These are phyloP conservation scores for Zaprionus lachaisei DNA, from an alignment of 1,140 invertebrate genomes.

Conservation along the genomic window DNA sequence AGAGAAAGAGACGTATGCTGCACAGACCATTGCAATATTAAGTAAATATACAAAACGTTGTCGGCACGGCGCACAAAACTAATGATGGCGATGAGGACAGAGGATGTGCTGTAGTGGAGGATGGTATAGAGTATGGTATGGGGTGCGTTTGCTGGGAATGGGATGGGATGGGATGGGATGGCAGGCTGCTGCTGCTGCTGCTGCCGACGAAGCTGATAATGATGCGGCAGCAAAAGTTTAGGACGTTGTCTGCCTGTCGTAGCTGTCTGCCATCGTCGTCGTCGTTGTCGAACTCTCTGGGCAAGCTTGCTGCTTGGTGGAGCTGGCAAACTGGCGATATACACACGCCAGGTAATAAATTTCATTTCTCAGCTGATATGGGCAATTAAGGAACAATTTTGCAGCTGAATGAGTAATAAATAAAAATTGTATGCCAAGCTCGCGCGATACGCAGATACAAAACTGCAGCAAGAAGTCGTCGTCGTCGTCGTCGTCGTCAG, in stretches of 20 bases:
- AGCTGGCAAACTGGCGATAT: constrained; percentile 64
- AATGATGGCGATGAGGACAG: constrained; percentile 72
- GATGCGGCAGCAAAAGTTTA: constrained; percentile 73
- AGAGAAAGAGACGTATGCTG: not conserved
- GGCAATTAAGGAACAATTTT: constrained; percentile 84
- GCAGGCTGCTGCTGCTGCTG: constrained; percentile 19
- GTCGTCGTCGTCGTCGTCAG: not conserved
- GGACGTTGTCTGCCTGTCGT: constrained; percentile 42
- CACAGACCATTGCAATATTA: constrained; percentile 76
- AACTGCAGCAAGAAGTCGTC: constrained; percentile 74
- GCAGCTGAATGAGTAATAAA: constrained; percentile 84
- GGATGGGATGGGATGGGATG: not conserved
- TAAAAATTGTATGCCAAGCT: constrained; percentile 79
- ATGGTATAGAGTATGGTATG: not conserved
- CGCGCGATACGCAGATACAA: constrained; percentile 77
- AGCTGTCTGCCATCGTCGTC: constrained; percentile 5
- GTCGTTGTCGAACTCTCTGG: not conserved
- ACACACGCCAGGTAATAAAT: constrained; percentile 84
- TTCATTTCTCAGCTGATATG: constrained; percentile 84
- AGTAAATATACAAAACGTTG: constrained; percentile 83
- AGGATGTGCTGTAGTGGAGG: constrained; percentile 9
- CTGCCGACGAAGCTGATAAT: constrained; percentile 63
- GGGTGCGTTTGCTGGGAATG: not conserved
- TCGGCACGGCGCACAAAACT: constrained; percentile 81
- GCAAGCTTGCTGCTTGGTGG: not conserved